Evolutionary conservation across 2,113 vertebrate genomes (phyloP).

Genomic region (Crotophaga sulcirostris): DNA sequence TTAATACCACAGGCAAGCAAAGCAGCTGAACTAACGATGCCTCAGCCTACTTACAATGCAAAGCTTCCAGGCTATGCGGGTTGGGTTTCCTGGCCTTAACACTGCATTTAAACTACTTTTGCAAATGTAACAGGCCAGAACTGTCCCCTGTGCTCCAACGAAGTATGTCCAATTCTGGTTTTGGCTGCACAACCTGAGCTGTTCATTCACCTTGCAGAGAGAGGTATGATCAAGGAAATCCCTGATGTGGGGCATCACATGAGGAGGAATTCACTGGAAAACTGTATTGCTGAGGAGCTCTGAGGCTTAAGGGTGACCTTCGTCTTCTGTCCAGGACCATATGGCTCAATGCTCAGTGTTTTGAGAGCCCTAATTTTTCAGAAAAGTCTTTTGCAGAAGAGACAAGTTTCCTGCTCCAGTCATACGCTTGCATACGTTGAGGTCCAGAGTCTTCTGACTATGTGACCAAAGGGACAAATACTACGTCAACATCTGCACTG

Average conservation of each 20-base stretch:
- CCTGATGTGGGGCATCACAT: fast-evolving
- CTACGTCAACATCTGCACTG: not conserved
- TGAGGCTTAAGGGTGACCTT: not conserved
- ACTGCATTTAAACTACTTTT: not conserved
- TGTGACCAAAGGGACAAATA: not conserved
- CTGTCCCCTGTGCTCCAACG: not conserved
- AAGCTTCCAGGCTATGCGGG: not conserved
- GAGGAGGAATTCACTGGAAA: not conserved
- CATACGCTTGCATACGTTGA: fast-evolving
- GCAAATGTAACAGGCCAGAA: not conserved
- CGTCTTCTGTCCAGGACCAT: not conserved
- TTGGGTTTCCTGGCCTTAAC: conserved; percentile 3
- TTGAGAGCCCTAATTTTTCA: not conserved
- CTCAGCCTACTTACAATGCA: not conserved
- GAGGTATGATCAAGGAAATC: not conserved
- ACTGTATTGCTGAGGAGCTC: not conserved
- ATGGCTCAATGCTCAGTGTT: not conserved
- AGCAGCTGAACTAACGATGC: not conserved
- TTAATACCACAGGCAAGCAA: not conserved
- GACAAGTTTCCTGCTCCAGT: not conserved
- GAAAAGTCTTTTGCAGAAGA: not conserved
- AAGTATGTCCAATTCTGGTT: not conserved
- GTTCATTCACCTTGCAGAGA: not conserved
- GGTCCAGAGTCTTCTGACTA: not conserved
- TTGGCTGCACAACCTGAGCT: not conserved